Evolutionary conservation across 2,113 vertebrate genomes (phyloP), one percentile per base, ranked within the genome.

Genomic region (Rhizomys pruinosus): DNA sequence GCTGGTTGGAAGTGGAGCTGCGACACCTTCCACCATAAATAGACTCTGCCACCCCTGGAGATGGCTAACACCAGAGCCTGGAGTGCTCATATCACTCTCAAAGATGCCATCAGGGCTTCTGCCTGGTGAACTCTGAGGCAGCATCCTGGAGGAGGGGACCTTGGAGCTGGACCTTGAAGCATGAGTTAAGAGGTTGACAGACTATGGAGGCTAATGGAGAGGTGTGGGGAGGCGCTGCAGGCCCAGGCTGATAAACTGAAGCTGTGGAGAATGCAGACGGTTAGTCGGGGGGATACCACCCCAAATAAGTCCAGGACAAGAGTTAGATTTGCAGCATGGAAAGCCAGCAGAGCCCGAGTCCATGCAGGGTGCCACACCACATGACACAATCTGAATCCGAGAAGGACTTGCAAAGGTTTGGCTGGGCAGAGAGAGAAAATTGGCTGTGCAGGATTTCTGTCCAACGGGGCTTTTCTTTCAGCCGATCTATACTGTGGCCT

Each of bases 161-260:
- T 89, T 92, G 92, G 47, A 87, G 11, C 34, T 37, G 85, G 52
- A 72, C 73, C 88, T 92, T 59, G 29, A 80, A 74, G 77, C 34
- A 7, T 23, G 73, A 79, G 34, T 92, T 61, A 39, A 34, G 78
- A 61, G 63, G 81, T 68, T 82, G 84, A 76, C 37, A 64, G 73
- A 76, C 64, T 73, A 6, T 63, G 25, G 34, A 34, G n/a, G 32
- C 32, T 71, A 3, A 19, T 42, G 11, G 57, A 3, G 5, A 71
- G n/a, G 16, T 55, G 8, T 29, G 22, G 44, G 71, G 7, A 79
- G 66, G 3, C 17, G 29, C 84, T 71, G 9, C 72, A 64, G 77
- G 57, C 42, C 79, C 63, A 61, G 37, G 39, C n/a, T 74, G 64
- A 39, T 81, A 69, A 91, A 12, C n/a, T 47, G 57, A 63, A 73